Evolutionary conservation across 2,113 vertebrate species (phyloP), one percentile per base, ranked within the genome.

Genomic region (Ammodramus savannarum): DNA sequence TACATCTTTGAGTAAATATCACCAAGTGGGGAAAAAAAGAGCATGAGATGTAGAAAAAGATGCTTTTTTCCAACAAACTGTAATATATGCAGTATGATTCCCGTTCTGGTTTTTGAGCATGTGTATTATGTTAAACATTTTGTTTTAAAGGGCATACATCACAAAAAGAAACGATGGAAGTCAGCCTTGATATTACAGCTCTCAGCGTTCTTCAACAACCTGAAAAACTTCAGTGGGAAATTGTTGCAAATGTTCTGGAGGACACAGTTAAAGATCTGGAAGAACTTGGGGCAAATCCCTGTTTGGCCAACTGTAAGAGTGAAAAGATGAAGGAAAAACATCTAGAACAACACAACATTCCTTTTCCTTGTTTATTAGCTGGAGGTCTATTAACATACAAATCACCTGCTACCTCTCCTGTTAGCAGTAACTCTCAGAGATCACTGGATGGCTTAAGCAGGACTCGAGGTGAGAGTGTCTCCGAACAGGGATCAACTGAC

Each of bases 251-350:
- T 82, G 99, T 99, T 55, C 96, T 99, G 96, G 99, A 99, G 98
- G 99, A 99, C 95, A 99, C 99, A 0, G 99, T 99, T 90, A 99
- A 99, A 97, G 99, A 99, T 97, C 97, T 99, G 55, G 99, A 99
- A 98, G 99, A 99, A 96, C 98, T 99, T 95, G 99, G 99, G 27
- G 99, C 98, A 92, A 99, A 99, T 91, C 98, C 99, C 61, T 98
- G 98, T 61, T 92, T 98, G 94, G 97, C 98, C 96, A 98, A 98
- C 97, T 97, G 98, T 91, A 99, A 99, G 97, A 98, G 97, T 92
- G 98, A 99, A 93, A 99, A 99, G 98, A 97, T 98, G 87, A 99
- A 99, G 97, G 99, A 99, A 91, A 99, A 99, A 94, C 98, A 98
- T 76, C 89, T 98, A 49, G 99, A 99, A 96, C 99, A 99, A 91